phyloP scores from a whole-genome alignment of 2,888 invertebrate species.

The Chaitophorus viminalis region DNA sequence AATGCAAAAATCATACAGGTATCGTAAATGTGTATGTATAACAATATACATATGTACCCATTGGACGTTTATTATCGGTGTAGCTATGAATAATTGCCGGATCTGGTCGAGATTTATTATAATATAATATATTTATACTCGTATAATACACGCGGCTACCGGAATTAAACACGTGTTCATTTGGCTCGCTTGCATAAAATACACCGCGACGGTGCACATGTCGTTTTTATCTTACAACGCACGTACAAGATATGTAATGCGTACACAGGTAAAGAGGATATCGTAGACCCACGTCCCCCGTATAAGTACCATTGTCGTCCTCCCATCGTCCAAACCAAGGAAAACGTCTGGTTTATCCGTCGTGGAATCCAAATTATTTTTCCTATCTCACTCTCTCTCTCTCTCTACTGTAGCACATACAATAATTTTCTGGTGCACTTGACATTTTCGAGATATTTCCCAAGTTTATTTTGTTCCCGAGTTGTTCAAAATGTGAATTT shows the following conservation, averaged over 20 bases:
- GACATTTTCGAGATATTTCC: neutral
- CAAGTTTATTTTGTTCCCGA: neutral
- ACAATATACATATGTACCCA: neutral
- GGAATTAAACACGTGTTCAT: conserved; percentile 36
- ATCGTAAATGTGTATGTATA: too few species aligned
- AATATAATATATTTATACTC: neutral
- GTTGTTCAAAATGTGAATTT: neutral
- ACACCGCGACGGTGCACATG: neutral
- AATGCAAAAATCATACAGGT: neutral
- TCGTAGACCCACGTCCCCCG: too few species aligned
- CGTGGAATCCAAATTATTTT: too few species aligned
- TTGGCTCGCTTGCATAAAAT: neutral
- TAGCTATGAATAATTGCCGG: conserved; percentile 31
- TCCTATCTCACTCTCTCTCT: too few species aligned
- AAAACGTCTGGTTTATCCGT: too few species aligned
- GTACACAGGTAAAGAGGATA: too few species aligned
- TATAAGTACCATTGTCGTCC: too few species aligned
- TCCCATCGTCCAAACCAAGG: too few species aligned
- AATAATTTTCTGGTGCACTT: neutral
- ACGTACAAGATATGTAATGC: too few species aligned
- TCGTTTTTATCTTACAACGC: too few species aligned
- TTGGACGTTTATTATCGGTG: conserved; percentile 22
- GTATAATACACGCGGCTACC: conserved; percentile 5
- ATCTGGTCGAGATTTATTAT: conserved; percentile 35
- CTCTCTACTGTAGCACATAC: neutral